These are phyloP conservation scores for Labeo catla DNA, from an alignment of 2,113 vertebrate genomes.

Conservation along the genomic window DNA sequence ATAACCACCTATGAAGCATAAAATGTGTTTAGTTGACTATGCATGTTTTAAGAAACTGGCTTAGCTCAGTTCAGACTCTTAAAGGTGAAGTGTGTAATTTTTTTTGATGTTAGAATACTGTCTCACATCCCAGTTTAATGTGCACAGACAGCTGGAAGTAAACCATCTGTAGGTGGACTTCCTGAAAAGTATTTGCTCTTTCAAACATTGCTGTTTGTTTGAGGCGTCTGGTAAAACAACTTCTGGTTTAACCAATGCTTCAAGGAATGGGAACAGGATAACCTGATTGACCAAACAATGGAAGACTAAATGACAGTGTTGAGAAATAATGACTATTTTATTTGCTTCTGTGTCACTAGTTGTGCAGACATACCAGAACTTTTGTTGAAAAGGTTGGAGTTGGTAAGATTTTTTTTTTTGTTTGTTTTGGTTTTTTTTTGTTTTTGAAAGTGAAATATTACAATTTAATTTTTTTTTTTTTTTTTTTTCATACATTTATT, in stretches of 20 bases:
- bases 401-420: not conserved
- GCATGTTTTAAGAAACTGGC: not conserved
- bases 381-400: not conserved
- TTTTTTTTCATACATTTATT: too few relatives aligned
- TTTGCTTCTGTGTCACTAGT: not conserved
- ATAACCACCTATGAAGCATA: conserved; percentile 7
- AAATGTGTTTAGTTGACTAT: conserved; percentile 16
- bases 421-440: too few relatives aligned
- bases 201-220: conserved; percentile 13
- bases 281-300: too few relatives aligned
- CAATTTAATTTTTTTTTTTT: too few relatives aligned
- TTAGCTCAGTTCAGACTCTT: not conserved
- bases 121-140: not conserved
- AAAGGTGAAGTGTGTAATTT: conserved; percentile 28
- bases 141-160: not conserved
- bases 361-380: not conserved
- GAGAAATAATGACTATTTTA: not conserved
- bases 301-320: not conserved
- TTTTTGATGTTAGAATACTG: not conserved
- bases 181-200: not conserved
- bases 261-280: too few relatives aligned
- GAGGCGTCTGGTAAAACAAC: not conserved
- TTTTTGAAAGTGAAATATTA: too few relatives aligned
- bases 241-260: not conserved
- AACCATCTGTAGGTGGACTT: not conserved